A percentile compares a stretch with the other conserved stretches of the same genome.
phyloP scores from a whole-genome alignment of 2,113 vertebrate genomes.

The Syngnathus typhle region DNA sequence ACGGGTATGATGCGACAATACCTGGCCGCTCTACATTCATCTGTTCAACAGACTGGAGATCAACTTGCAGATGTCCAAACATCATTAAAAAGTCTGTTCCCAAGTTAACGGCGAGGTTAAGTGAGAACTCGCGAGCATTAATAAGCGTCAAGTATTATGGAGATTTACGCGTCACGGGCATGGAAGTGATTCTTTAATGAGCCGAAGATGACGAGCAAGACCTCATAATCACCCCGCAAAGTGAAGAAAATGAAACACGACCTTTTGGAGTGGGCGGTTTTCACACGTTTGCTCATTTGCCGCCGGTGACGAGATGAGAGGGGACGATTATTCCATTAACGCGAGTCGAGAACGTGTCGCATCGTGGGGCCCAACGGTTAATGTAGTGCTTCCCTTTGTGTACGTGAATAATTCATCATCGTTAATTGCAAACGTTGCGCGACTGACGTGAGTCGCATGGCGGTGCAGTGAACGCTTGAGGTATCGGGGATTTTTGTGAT shows the following conservation, averaged over 20 bases:
- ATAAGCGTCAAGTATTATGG: background rate
- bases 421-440: background rate
- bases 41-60: background rate
- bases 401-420: background rate
- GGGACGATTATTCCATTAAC: constrained; percentile 11
- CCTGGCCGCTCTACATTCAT: background rate
- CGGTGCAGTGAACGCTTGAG: background rate
- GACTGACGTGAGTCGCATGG: background rate
- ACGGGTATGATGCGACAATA: background rate
- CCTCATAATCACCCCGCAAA: background rate
- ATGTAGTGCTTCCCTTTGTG: background rate
- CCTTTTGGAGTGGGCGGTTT: background rate
- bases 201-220: background rate
- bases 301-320: background rate
- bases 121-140: constrained; percentile 1
- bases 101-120: constrained; percentile 1
- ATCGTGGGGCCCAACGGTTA: background rate
- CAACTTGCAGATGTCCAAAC: constrained; percentile 2
- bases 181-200: background rate
- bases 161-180: background rate
- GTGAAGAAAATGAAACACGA: constrained; percentile 1
- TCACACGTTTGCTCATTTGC: constrained; percentile 3
- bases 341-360: background rate
- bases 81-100: background rate
- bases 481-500: no score